Base-by-base conservation (phyloP, 2,113 vertebrate genomes). In the Brevimyrus niger region DNA sequence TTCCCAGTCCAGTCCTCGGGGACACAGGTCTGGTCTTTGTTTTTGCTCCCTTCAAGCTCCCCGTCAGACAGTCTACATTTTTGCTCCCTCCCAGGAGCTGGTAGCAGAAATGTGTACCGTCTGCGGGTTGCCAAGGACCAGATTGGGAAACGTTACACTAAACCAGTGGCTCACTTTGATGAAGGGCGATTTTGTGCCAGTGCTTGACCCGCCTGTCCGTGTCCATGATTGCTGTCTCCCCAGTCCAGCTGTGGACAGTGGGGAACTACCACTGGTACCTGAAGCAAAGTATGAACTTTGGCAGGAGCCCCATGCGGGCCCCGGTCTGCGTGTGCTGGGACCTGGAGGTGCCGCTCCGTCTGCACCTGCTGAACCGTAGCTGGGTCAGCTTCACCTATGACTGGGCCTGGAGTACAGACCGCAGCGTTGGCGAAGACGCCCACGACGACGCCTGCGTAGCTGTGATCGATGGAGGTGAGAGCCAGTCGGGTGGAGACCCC, bases 191-290 rank as follows among this genome's bases (percentile, higher is more conserved):
- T 88, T 31, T 88, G 31, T 35, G 47, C 9, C 2, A 8, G n/a
- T 21, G n/a, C 47, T 47, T 88, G n/a, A 88, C 47, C n/a, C 44
- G 15, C 21, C 13, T 8, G 31, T n/a, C 73, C 9, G 38, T 51
- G 27, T 44, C 31, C 27, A 58, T 53, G 44, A 46, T 27, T 65
- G 31, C 35, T 90, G 8, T 50, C 19, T 50, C 47, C 93, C 0
- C 91, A 99, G 98, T 99, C 94, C 98, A 99, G 93, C 94, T 99
- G 65, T 99, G 98, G 98, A 96, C 95, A 0, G 95, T 97, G 61
- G 97, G 96, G 1, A 99, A 99, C 95, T 98, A 98, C 91, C 98
- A 99, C 94, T 99, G 98, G 98, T 99, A 99, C 89, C 95, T 99
- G 92, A 99, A 99, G 90, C 98, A 99, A 93, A 98, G 95, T 76